Evolutionary conservation across 2,888 invertebrate species (phyloP), one percentile per base, ranked within the genome.

Genomic region (Drosophila formosana): DNA sequence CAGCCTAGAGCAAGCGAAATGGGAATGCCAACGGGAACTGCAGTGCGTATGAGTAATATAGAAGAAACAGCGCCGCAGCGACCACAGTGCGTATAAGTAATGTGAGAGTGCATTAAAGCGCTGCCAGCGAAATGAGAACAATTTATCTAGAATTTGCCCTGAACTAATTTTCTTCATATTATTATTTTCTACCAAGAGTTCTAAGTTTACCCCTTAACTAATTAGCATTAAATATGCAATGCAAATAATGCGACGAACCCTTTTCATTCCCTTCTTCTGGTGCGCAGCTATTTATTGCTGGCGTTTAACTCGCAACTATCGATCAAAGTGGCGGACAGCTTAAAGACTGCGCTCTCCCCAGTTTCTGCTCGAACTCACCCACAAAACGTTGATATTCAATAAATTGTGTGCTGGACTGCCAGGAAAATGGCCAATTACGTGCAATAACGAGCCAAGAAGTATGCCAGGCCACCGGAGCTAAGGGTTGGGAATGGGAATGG

Each of bases 381-480:
- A 47, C 57, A 66, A 47, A 58, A 37, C 37, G 37, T n/a, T 65
- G 80, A 79, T 88, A 80, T 86, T 88, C 89, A 85, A 83, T 88
- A 88, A 86, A 88, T 88, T 88, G 63, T 70, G 55, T 52, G 66
- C 66, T 39, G 66, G 72, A 72, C 82, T 68, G 66, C 69, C 4
- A 57, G 61, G 74, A 86, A 83, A 83, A 88, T 86, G 87, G 89
- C 80, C 83, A 83, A 88, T 83, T 88, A 88, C 89, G 87, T 73
- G 78, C 69, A 75, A 88, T 88, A 88, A 86, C 87, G 89, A 83
- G 87, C 72, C 66, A 70, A 75, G 83, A 80, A 82, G 66, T 77
- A 61, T 72, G 72, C 73, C 80, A 83, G 9, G 66, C 37, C 49
- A 26, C 52, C 55, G 6, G 56, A 63, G 62, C 50, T 61, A 45